Percentiles rank a stretch among this genome's conserved stretches.
Conservation (phyloP, 2,888 invertebrate genomes). For the Beris chalybata region DNA sequence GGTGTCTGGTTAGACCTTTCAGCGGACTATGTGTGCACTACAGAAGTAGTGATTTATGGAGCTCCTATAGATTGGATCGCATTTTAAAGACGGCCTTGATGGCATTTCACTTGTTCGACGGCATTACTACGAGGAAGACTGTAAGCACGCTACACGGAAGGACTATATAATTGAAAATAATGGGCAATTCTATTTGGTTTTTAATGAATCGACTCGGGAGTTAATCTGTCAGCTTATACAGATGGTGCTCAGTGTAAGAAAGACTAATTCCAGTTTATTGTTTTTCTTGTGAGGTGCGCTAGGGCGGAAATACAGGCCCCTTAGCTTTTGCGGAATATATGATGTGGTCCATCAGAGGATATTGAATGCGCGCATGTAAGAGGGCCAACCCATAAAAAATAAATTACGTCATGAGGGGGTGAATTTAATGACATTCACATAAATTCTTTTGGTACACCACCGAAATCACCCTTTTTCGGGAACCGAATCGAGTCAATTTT, state of each 20-base stretch:
- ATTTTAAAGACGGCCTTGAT: constrained; percentile 24
- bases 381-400: constrained; percentile 23
- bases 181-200: constrained; percentile 32
- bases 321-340: no score
- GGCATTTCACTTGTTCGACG: not conserved
- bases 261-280: constrained; percentile 24
- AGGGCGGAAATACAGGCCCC: no score
- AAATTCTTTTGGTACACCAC: constrained; percentile 41
- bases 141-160: not conserved
- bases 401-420: constrained; percentile 34
- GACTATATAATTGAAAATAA: constrained; percentile 36
- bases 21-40: not conserved
- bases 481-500: constrained; percentile 16
- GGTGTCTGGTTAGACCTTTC: not conserved
- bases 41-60: constrained; percentile 25
- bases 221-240: constrained; percentile 32
- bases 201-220: constrained; percentile 32
- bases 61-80: constrained; percentile 22
- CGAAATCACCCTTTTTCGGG: constrained; percentile 37
- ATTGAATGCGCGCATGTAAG: not conserved
- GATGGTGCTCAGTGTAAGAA: constrained; percentile 16
- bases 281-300: constrained; percentile 2
- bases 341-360: no score
- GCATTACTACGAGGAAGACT: no score
- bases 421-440: constrained; percentile 38